A percentile compares a stretch with the other conserved stretches of the same genome.
These are phyloP conservation scores for Etheostoma perlongum DNA, from an alignment of 2,797 vertebrate genomes.

Conservation along the genomic window DNA sequence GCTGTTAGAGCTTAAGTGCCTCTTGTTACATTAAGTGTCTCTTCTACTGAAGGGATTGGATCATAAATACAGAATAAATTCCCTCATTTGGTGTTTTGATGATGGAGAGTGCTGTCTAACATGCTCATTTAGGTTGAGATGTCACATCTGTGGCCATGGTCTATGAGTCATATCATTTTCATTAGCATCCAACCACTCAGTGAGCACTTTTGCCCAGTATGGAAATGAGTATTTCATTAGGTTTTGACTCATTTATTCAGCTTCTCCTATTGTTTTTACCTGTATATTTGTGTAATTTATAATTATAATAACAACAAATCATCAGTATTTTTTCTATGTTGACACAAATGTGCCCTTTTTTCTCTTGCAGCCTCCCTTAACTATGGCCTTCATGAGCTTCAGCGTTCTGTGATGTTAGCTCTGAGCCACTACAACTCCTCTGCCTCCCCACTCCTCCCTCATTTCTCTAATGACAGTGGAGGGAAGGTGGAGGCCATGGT, in stretches of 20 bases:
- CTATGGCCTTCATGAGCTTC: constrained; percentile 37
- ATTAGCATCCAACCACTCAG: not conserved
- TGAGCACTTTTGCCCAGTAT: not conserved
- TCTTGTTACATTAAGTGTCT: not conserved
- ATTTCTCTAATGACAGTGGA: constrained; percentile 61
- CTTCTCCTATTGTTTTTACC: not conserved
- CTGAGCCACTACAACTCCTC: constrained; percentile 74
- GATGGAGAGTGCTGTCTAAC: not conserved
- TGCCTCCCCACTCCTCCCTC: constrained; percentile 38
- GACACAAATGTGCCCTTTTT: constrained; percentile 2
- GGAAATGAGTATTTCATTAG: not conserved
- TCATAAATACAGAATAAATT: not conserved
- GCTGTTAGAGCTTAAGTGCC: not conserved
- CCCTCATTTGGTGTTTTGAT: constrained; percentile 9
- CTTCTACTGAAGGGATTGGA: not conserved
- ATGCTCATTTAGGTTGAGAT: not conserved
- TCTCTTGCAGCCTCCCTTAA: constrained; percentile 54
- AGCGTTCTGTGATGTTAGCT: constrained; percentile 71
- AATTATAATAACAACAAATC: too few species aligned
- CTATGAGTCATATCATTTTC: not conserved
- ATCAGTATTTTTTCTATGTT: not conserved
- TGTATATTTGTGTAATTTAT: not conserved
- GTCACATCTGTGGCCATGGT: not conserved
- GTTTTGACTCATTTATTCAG: not conserved
- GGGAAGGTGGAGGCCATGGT: constrained; percentile 53